A percentile compares a stretch with the other conserved stretches of the same genome.
Conservation (phyloP, 2,797 vertebrate species). For the Sparus aurata region DNA sequence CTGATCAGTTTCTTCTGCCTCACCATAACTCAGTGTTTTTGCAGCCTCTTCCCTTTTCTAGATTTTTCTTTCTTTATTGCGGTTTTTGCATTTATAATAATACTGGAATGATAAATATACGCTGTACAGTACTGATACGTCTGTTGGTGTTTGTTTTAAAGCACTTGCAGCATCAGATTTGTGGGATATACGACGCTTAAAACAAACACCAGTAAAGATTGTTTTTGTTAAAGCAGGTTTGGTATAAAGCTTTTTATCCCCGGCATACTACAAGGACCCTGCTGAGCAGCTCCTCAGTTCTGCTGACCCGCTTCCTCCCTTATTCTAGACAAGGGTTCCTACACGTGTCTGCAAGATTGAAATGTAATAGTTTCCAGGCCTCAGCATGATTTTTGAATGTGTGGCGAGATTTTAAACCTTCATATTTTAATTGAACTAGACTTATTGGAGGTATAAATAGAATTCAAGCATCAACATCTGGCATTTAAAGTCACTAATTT, state of each 20-base stretch:
- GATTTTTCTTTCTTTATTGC: slow-evolving; percentile 14
- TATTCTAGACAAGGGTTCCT: slow-evolving; percentile 56
- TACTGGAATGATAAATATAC: slow-evolving; percentile 39
- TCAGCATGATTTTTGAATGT: not conserved
- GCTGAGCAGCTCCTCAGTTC: slow-evolving; percentile 61
- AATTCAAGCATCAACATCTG: not conserved
- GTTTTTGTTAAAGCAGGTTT: slow-evolving; percentile 34
- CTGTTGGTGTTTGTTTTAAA: slow-evolving; percentile 43
- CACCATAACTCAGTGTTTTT: slow-evolving; percentile 45
- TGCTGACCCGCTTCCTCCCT: slow-evolving; percentile 59
- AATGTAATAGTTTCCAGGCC: not conserved
- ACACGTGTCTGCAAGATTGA: slow-evolving; percentile 23
- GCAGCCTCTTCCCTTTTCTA: not conserved
- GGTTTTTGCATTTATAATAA: slow-evolving; percentile 51
- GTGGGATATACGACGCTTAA: slow-evolving; percentile 16
- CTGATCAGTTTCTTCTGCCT: slow-evolving; percentile 26
- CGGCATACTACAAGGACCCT: slow-evolving; percentile 50
- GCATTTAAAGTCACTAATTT: slow-evolving; percentile 1
- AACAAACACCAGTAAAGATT: slow-evolving; percentile 20
- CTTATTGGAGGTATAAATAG: not conserved
- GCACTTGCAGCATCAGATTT: not conserved
- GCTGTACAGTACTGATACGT: slow-evolving; percentile 24
- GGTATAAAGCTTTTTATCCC: slow-evolving; percentile 66
- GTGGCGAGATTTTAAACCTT: not conserved
- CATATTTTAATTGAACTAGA: not conserved